Percentiles rank a stretch among this genome's conserved stretches.
Conservation (phyloP, 2,797 vertebrate species). For the Pipistrellus pygmaeus region DNA sequence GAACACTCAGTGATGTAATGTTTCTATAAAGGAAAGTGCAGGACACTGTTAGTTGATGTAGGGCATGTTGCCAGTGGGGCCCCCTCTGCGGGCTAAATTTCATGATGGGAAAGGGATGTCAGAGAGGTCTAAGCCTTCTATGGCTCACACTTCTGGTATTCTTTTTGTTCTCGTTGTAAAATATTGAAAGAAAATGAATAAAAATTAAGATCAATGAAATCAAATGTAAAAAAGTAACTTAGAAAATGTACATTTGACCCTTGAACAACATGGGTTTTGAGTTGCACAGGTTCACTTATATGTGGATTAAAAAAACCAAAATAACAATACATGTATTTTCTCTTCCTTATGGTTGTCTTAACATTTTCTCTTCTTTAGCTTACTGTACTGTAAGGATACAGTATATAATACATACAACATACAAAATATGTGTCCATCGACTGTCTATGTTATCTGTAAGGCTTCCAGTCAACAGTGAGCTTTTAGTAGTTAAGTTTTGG, state of each 20-base stretch:
- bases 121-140: slow-evolving; percentile 23
- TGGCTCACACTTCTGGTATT: background rate
- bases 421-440: background rate
- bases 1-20: background rate
- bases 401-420: background rate
- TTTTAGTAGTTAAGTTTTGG: background rate
- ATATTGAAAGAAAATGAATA: background rate
- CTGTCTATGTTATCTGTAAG: background rate
- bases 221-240: background rate
- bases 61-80: background rate
- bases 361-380: background rate
- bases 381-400: background rate
- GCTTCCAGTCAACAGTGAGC: background rate
- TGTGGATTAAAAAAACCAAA: background rate
- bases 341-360: background rate
- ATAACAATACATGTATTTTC: background rate
- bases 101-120: background rate
- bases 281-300: background rate
- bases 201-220: slow-evolving; percentile 15
- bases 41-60: background rate
- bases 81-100: background rate
- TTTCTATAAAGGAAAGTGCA: slow-evolving; percentile 33
- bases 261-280: background rate
- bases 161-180: slow-evolving; percentile 57
- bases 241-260: background rate